Evolutionary conservation across 2,113 vertebrate genomes (phyloP).

Genomic region (Numenius arquata): DNA sequence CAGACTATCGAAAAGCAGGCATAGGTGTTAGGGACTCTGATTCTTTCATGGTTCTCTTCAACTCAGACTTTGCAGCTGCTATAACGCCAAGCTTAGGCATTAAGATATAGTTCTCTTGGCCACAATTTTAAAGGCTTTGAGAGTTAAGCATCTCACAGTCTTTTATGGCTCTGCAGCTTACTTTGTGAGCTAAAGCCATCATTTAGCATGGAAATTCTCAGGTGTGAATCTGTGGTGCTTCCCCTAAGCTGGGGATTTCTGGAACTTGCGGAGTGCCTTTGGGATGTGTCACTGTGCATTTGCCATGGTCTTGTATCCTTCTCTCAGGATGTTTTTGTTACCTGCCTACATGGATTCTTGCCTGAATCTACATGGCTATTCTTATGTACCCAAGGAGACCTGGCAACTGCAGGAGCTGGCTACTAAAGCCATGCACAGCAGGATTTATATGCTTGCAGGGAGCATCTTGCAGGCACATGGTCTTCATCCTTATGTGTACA

Average conservation of each 20-base stretch:
- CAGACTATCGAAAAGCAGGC: neutral
- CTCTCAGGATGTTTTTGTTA: neutral
- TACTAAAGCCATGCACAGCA: neutral
- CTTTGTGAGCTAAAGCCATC: neutral
- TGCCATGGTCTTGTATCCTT: neutral
- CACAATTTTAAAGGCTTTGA: neutral
- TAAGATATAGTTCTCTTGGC: neutral
- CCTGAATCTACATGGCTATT: neutral
- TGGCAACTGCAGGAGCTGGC: neutral
- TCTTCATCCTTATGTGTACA: neutral
- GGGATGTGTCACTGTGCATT: neutral
- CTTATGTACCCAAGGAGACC: neutral
- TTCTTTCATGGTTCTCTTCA: neutral
- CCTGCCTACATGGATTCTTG: neutral
- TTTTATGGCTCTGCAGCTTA: neutral
- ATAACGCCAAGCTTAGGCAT: neutral
- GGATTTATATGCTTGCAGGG: neutral
- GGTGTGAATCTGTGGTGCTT: neutral
- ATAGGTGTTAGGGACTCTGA: neutral
- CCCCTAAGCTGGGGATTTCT: neutral
- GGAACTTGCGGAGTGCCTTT: neutral
- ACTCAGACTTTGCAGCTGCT: neutral
- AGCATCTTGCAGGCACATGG: neutral
- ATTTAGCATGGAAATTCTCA: neutral
- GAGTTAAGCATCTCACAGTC: neutral